These are phyloP conservation scores for Baronia brevicornis DNA, from an alignment of 2,888 invertebrate species.

Conservation along the genomic window DNA sequence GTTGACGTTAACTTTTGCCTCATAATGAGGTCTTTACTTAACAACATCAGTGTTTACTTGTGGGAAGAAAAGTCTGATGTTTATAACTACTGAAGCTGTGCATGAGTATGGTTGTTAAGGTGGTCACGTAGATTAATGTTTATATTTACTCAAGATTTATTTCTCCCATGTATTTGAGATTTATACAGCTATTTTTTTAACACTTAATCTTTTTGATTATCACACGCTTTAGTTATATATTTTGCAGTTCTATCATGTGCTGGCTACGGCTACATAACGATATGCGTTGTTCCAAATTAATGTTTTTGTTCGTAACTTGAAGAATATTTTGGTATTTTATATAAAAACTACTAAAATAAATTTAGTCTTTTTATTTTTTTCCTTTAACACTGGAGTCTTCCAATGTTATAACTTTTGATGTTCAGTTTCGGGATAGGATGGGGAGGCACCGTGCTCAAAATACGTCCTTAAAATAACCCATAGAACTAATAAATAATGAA, in stretches of 20 bases:
- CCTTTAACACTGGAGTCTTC: background rate
- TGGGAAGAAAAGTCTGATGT: constrained; percentile 60
- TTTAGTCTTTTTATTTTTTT: constrained; percentile 17
- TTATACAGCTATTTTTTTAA: constrained; percentile 9
- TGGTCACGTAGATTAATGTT: constrained; percentile 47
- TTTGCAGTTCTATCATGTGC: constrained; percentile 26
- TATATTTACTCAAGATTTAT: constrained; percentile 29
- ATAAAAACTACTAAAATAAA: constrained; percentile 43
- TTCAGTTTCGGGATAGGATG: too few species aligned
- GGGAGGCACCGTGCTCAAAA: too few species aligned
- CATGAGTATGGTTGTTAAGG: constrained; percentile 41
- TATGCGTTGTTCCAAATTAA: constrained; percentile 32
- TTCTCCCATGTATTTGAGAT: constrained; percentile 5
- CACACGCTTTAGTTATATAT: constrained; percentile 24
- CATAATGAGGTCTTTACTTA: constrained; percentile 25
- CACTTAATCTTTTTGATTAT: constrained; percentile 18
- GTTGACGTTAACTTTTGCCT: constrained; percentile 40
- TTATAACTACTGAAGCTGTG: constrained; percentile 50
- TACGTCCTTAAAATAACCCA: too few species aligned
- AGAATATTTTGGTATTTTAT: constrained; percentile 59
- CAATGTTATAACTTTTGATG: too few species aligned
- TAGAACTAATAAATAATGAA: too few species aligned
- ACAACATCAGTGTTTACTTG: constrained; percentile 28
- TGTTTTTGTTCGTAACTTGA: constrained; percentile 40
- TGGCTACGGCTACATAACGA: constrained; percentile 3